Evolutionary conservation across 1,140 invertebrate species (phyloP).

Genomic region (Scaptomyza hsui): DNA sequence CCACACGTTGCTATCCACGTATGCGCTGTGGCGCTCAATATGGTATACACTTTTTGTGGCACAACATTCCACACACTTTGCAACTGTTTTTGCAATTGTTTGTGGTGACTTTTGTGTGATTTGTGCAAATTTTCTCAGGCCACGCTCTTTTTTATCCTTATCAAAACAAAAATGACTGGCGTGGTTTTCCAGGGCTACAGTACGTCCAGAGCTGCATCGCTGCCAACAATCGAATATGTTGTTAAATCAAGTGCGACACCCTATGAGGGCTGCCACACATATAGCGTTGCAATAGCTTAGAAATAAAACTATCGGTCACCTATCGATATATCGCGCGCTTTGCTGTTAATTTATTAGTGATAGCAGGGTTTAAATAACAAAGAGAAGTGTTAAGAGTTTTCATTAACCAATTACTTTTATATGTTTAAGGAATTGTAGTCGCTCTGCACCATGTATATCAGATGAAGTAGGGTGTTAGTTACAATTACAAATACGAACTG

Average conservation of each 20-base stretch:
- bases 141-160: conserved; percentile 83
- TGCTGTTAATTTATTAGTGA: not conserved
- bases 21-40: conserved; percentile 49
- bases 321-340: conserved; percentile 1
- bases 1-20: conserved; percentile 71
- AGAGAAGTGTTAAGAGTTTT: not conserved
- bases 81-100: conserved; percentile 45
- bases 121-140: conserved; percentile 68
- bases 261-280: conserved; percentile 3
- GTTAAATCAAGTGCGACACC: not conserved
- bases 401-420: not conserved
- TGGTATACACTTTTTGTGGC: conserved; percentile 44
- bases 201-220: conserved; percentile 56
- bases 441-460: conserved; percentile 47
- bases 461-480: conserved; percentile 21
- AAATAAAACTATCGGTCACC: conserved; percentile 1
- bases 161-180: conserved; percentile 84
- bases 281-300: not conserved
- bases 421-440: conserved; percentile 36
- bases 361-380: not conserved
- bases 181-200: conserved; percentile 75
- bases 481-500: conserved; percentile 16
- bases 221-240: conserved; percentile 44
- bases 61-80: conserved; percentile 61
- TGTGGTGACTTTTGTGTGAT: conserved; percentile 48